Percentiles rank a stretch among this genome's conserved stretches.
These are phyloP conservation scores for Xestia c-nigrum DNA, from an alignment of 2,888 invertebrate species.

Conservation along the genomic window DNA sequence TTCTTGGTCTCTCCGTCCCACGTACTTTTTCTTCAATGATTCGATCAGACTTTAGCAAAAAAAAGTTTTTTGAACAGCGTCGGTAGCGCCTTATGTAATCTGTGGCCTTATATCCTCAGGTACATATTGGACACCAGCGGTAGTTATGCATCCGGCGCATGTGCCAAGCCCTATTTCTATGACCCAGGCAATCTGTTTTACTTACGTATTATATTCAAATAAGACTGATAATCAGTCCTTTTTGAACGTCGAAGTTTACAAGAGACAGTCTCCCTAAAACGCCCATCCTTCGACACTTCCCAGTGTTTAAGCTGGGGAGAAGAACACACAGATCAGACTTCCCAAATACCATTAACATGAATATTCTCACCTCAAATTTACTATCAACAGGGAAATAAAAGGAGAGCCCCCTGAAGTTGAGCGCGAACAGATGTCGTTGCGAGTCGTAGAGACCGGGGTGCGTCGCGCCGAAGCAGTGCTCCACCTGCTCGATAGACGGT, in stretches of 20 bases:
- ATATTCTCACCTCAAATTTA: conserved; percentile 92
- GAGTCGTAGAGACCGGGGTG: conserved; percentile 99
- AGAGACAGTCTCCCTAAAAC: too few relatives aligned
- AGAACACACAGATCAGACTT: too few relatives aligned
- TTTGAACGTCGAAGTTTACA: too few relatives aligned
- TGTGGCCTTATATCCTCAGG: not conserved
- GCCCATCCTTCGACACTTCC: too few relatives aligned
- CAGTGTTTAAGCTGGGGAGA: too few relatives aligned
- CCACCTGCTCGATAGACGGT: conserved; percentile 99
- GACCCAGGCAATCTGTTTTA: not conserved
- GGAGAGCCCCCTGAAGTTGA: conserved; percentile 98
- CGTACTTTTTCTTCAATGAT: not conserved
- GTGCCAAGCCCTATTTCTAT: not conserved
- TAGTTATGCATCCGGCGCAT: not conserved
- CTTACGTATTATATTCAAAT: not conserved
- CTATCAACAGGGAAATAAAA: conserved; percentile 99
- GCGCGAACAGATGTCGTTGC: conserved; percentile 97
- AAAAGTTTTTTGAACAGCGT: not conserved
- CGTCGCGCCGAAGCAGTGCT: conserved; percentile 99
- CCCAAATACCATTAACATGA: too few relatives aligned
- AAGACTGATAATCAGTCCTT: too few relatives aligned
- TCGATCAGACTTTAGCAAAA: not conserved
- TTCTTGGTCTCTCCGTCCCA: not conserved
- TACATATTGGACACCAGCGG: not conserved
- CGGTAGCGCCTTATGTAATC: too few relatives aligned